Evolutionary conservation across 2,113 vertebrate species (phyloP).

Genomic region (Pelodiscus sinensis): DNA sequence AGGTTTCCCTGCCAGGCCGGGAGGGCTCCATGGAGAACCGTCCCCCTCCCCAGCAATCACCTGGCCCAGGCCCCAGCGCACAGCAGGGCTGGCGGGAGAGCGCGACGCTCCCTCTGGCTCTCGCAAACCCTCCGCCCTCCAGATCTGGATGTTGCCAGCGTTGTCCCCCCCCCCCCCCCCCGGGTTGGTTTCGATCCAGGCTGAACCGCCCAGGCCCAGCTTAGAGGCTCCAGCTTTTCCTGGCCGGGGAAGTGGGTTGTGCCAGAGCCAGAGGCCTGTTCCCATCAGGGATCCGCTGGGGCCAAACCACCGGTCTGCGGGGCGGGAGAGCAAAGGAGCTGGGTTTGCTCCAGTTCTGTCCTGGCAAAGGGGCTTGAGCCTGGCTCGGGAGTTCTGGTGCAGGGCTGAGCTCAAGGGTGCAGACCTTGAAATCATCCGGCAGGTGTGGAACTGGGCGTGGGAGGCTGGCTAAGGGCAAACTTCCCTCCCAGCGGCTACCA

Average conservation of each 20-base stretch:
- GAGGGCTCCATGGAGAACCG: neutral
- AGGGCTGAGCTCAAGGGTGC: neutral
- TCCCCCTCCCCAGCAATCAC: neutral
- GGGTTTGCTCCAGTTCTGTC: neutral
- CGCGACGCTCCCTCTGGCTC: too few relatives aligned
- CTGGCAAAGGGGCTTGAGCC: neutral
- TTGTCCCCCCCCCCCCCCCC: too few relatives aligned
- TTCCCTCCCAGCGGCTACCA: neutral
- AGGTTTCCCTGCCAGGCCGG: neutral
- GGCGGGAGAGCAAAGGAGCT: neutral
- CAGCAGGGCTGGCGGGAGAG: neutral
- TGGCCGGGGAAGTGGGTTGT: neutral
- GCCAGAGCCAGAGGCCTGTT: neutral
- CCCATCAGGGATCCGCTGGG: neutral
- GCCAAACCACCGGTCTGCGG: neutral
- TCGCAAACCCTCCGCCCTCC: neutral
- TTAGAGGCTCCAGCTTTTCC: neutral
- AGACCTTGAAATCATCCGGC: neutral
- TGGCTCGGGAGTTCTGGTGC: neutral
- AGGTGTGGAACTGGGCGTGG: neutral
- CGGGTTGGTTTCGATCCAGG: neutral
- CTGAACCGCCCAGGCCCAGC: neutral
- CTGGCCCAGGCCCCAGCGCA: neutral
- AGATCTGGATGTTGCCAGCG: neutral
- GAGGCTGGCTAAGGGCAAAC: neutral